These are phyloP conservation scores for Itoplectis maculator DNA, from an alignment of 2,888 invertebrate genomes.

Conservation along the genomic window DNA sequence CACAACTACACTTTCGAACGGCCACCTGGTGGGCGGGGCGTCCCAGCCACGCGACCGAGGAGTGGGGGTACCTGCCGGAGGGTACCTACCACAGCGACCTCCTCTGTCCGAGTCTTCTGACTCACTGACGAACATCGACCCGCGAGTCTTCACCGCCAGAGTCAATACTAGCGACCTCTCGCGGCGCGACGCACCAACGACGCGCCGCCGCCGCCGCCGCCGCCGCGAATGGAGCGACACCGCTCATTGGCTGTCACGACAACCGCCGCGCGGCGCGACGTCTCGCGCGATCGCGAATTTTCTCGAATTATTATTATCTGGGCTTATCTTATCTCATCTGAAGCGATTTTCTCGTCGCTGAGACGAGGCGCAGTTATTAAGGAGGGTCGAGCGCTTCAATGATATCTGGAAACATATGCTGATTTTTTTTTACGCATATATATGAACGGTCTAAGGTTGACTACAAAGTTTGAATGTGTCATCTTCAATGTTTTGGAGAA, in stretches of 20 bases:
- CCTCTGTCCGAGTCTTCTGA: conserved; percentile 65
- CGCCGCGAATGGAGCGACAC: no score
- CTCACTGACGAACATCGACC: conserved; percentile 69
- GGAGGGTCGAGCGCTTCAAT: no score
- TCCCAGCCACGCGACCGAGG: conserved; percentile 65
- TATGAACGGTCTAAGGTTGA: no score
- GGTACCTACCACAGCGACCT: conserved; percentile 65
- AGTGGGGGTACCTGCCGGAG: conserved; percentile 53
- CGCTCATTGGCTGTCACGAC: conserved; percentile 6
- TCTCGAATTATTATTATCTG: not conserved
- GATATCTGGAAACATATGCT: no score
- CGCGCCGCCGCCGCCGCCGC: not conserved
- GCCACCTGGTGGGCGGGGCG: conserved; percentile 82
- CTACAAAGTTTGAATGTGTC: no score
- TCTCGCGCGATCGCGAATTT: not conserved
- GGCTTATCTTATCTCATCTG: not conserved
- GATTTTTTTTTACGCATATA: no score
- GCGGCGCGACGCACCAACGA: conserved; percentile 38
- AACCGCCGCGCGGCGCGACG: no score
- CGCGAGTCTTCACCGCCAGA: conserved; percentile 36
- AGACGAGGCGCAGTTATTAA: no score
- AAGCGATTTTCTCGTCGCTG: no score
- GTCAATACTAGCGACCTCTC: conserved; percentile 63
- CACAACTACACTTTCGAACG: conserved; percentile 82
- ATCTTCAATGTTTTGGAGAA: no score